phyloP scores from a whole-genome alignment of 2,797 vertebrate species.

The Macropodus opercularis region DNA sequence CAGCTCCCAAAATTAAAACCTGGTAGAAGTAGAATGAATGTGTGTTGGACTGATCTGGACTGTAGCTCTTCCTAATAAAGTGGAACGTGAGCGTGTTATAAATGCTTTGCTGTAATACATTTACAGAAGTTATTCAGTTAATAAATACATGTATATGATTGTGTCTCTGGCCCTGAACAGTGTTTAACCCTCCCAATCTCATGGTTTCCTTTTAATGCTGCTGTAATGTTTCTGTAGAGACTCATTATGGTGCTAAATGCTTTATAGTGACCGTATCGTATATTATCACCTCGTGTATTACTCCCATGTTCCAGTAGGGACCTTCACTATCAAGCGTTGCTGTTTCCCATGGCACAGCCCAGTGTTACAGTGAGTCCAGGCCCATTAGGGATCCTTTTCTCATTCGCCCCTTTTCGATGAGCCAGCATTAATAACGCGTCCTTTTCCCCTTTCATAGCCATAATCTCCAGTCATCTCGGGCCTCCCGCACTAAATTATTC shows the following conservation, averaged over 20 bases:
- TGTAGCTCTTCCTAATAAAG: no score
- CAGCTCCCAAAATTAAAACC: no score
- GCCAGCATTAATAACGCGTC: conserved; percentile 69
- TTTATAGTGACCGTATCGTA: conserved; percentile 11
- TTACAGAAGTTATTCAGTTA: no score
- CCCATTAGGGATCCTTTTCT: conserved; percentile 35
- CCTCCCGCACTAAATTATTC: conserved; percentile 73
- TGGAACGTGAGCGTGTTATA: no score
- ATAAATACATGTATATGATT: no score
- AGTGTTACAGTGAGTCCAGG: conserved; percentile 47
- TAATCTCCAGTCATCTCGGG: conserved; percentile 68
- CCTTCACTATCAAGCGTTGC: conserved; percentile 9
- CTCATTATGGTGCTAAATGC: background rate
- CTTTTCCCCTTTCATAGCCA: conserved; percentile 58
- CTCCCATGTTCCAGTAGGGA: conserved; percentile 27
- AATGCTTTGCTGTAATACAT: no score
- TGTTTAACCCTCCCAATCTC: background rate
- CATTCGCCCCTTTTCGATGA: conserved; percentile 46
- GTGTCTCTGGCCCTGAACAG: background rate
- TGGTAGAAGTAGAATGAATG: no score
- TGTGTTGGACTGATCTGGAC: no score
- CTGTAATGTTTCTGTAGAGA: conserved; percentile 3
- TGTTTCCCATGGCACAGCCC: conserved; percentile 45
- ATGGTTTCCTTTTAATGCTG: background rate
- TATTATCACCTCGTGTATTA: conserved; percentile 18